These are phyloP conservation scores for Dromococcyx pavoninus DNA, from an alignment of 2,797 vertebrate species.

Conservation along the genomic window DNA sequence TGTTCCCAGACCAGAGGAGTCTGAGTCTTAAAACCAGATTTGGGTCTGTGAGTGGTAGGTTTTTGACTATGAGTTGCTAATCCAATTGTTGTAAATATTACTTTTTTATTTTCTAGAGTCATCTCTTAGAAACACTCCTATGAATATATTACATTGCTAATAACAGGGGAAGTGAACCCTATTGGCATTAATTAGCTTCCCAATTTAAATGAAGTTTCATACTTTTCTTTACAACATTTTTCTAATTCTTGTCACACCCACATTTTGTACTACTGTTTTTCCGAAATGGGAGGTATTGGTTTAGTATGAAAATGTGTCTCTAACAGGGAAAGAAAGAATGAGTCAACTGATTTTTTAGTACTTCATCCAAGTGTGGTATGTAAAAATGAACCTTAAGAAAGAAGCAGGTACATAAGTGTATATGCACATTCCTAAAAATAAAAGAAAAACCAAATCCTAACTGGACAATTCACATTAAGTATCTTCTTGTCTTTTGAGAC, in stretches of 20 bases:
- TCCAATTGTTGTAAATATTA: not conserved
- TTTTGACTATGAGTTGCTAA: not conserved
- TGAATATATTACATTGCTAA: not conserved
- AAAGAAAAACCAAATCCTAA: not conserved
- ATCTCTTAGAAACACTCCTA: not conserved
- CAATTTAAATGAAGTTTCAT: not conserved
- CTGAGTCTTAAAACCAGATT: not conserved
- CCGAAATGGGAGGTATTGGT: not conserved
- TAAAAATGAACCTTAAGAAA: not conserved
- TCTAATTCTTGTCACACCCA: rapidly evolving
- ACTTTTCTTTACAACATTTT: not conserved
- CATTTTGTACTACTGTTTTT: not conserved
- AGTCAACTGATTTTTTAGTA: not conserved
- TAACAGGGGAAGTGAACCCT: not conserved
- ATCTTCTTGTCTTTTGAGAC: not conserved
- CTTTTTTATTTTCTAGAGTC: not conserved
- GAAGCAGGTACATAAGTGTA: not conserved
- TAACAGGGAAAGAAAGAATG: not conserved
- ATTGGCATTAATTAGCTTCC: not conserved
- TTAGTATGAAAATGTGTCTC: not conserved
- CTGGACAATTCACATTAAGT: not conserved
- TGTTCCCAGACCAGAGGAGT: slow-evolving; percentile 6
- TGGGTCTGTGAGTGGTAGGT: not conserved
- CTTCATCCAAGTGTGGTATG: not conserved
- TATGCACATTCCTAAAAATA: not conserved